A percentile compares a stretch with the other conserved stretches of the same genome.
Evolutionary conservation across 2,888 invertebrate genomes (phyloP).

Genomic region (Philhelius pedissequus): DNA sequence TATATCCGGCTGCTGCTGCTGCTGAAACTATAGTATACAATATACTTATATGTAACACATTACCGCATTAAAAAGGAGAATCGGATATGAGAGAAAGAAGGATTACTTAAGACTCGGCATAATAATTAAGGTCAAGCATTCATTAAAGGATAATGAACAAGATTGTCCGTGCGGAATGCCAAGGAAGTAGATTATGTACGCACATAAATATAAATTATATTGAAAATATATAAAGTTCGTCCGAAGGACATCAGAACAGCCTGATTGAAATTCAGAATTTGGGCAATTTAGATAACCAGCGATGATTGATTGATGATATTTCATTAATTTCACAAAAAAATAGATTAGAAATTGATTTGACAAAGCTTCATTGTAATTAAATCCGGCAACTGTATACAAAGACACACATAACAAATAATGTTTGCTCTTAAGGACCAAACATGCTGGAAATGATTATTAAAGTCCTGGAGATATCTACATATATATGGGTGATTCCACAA

Average conservation of each 20-base stretch:
- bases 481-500: no score
- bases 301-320: background rate
- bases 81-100: background rate
- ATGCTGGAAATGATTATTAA: no score
- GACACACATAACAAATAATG: no score
- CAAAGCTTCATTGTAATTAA: background rate
- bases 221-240: background rate
- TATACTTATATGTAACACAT: conserved; percentile 4
- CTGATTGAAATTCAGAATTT: background rate
- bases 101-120: conserved; percentile 22
- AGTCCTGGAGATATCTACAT: no score
- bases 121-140: conserved; percentile 54
- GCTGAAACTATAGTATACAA: conserved; percentile 2
- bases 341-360: background rate
- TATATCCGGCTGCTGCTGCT: background rate
- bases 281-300: background rate
- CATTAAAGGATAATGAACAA: conserved; percentile 45
- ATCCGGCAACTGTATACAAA: no score
- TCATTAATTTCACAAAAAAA: background rate
- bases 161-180: conserved; percentile 2
- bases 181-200: no score
- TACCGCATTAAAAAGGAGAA: background rate
- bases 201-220: background rate
- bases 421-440: no score
- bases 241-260: background rate